Conservation (phyloP, 2,113 vertebrate species). For the Tautogolabrus adspersus region DNA sequence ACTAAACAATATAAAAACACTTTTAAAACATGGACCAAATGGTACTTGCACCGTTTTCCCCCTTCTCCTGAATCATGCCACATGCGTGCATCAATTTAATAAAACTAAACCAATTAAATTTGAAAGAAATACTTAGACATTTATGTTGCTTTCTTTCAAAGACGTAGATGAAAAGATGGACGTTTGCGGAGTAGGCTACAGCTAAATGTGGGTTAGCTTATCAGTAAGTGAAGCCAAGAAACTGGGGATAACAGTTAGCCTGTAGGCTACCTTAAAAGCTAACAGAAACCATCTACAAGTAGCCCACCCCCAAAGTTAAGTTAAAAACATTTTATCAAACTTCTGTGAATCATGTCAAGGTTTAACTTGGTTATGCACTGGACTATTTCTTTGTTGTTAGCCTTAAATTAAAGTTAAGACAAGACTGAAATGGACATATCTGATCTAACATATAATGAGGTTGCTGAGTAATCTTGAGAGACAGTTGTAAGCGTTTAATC, state of each 20-base stretch:
- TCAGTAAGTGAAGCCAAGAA: background rate
- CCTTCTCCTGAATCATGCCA: constrained; percentile 19
- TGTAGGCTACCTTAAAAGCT: background rate
- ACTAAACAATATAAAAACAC: constrained; percentile 40
- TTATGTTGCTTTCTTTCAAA: background rate
- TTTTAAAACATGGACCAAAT: constrained; percentile 32
- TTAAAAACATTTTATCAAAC: no score
- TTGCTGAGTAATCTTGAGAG: no score
- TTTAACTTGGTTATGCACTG: no score
- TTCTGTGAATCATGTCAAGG: no score
- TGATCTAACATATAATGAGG: no score
- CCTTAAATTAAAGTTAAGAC: no score
- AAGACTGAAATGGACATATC: no score
- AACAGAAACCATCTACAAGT: background rate
- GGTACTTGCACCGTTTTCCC: constrained; percentile 2
- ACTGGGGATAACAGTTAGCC: no score
- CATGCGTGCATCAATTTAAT: constrained; percentile 12
- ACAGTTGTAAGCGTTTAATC: background rate
- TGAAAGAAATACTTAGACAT: background rate
- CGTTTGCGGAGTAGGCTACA: background rate
- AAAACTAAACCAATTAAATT: constrained; percentile 29
- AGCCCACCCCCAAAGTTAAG: no score
- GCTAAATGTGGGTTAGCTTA: background rate
- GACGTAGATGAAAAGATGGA: background rate
- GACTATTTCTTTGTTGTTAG: no score